Evolutionary conservation across 2,113 vertebrate genomes (phyloP), one percentile per base, ranked within the genome.

Genomic region (Hassar affinis): DNA sequence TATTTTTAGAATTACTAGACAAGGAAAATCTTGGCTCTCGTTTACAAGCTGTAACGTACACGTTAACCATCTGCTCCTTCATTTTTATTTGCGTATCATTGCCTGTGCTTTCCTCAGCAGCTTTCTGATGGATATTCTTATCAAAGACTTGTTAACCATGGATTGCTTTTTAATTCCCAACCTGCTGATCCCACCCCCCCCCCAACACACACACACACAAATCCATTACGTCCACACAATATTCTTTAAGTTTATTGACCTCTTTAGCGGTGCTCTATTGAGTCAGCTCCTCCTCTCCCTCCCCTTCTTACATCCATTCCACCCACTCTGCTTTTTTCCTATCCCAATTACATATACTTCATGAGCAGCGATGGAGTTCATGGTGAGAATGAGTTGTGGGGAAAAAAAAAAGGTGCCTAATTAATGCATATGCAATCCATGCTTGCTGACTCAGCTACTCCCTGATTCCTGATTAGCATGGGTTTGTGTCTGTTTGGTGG

Each of bases 371-470:
- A 77, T 72, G 86, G 61, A 84, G 71, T 79, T 82, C 18, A 78
- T 11, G 80, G 69, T 38, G 4, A 54, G 54, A 45, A 20, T 33
- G 47, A 30, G 12, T 56, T 78, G 75, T 22, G 15, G 47, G n/a
- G n/a, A n/a, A n/a, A n/a, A 59, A 62, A 79, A 82, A 56, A 75
- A 83, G 47, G 78, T 83, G 61, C 85, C 87, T 88, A 84, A 90
- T 91, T 88, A 77, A 89, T 88, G 87, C 56, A 18, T 59, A 75
- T 86, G 57, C 75, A 69, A 86, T 86, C 80, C 74, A 49, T 88
- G 84, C 81, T 72, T 86, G 89, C 85, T 90, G 89, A 91, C 91
- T 88, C 80, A 49, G 85, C 82, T 83, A 84, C 82, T 85, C 84
- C 71, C 76, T 25, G 45, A 81, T 85, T 89, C 77, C 87, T 89